Evolutionary conservation across 2,113 vertebrate genomes (phyloP).

Genomic region (Tyrannus savana): DNA sequence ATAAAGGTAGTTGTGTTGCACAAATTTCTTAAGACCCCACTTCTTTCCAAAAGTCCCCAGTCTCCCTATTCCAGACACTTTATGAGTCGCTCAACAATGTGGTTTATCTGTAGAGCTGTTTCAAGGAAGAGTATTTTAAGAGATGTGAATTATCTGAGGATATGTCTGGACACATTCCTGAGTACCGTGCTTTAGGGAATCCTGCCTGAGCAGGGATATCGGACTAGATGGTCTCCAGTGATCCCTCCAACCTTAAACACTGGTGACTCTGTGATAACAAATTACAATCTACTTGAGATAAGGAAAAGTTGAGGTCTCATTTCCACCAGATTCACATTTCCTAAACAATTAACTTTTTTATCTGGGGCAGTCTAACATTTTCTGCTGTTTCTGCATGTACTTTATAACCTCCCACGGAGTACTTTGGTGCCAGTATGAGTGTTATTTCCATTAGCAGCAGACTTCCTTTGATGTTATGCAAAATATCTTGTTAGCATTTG

Average conservation of each 20-base stretch:
- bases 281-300: not conserved
- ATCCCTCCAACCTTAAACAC: not conserved
- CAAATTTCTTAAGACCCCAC: not conserved
- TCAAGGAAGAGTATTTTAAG: not conserved
- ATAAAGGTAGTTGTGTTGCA: not conserved
- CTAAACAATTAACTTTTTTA: not conserved
- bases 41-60: not conserved
- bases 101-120: not conserved
- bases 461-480: not conserved
- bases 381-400: not conserved
- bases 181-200: not conserved
- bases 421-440: not conserved
- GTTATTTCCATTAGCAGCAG: not conserved
- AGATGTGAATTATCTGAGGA: not conserved
- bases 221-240: too few relatives aligned
- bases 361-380: constrained; percentile 8
- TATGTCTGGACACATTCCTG: not conserved
- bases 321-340: not conserved
- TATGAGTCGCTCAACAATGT: not conserved
- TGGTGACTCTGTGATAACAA: not conserved
- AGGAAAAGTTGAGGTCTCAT: not conserved
- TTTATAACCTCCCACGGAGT: not conserved
- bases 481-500: constrained; percentile 2
- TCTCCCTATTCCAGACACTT: not conserved
- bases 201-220: not conserved